Conservation (phyloP, 2,113 vertebrate genomes). For the Myocastor coypus region DNA sequence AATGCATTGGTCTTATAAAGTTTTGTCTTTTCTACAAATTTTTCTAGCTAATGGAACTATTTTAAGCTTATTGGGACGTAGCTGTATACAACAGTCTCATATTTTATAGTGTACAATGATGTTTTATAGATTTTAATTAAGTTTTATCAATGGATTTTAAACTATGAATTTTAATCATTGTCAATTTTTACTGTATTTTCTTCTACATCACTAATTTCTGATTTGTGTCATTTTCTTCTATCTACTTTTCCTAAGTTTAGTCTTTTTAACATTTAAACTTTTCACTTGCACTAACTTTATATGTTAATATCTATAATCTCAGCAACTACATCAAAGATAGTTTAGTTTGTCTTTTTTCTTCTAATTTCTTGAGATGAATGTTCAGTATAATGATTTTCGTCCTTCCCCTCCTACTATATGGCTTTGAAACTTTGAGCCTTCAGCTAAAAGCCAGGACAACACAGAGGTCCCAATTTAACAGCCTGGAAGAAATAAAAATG, state of each 20-base stretch:
- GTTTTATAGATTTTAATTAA: background rate
- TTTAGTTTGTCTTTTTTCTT: slow-evolving; percentile 33
- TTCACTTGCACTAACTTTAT: no score
- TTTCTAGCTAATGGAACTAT: slow-evolving; percentile 17
- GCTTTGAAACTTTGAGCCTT: background rate
- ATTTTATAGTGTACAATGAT: background rate
- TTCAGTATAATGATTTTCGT: slow-evolving; percentile 45
- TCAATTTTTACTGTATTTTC: background rate
- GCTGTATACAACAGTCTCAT: background rate
- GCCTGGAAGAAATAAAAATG: background rate
- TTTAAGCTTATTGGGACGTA: background rate
- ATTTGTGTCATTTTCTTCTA: slow-evolving; percentile 16
- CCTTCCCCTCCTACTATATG: background rate
- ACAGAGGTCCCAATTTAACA: background rate
- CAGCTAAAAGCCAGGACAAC: slow-evolving; percentile 11
- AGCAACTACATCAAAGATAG: no score
- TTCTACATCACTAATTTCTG: background rate
- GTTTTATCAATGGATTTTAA: slow-evolving; percentile 2
- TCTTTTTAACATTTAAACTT: no score
- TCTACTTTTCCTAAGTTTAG: background rate
- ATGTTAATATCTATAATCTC: no score
- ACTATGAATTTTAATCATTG: background rate
- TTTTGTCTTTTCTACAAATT: slow-evolving; percentile 15
- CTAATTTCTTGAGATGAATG: slow-evolving; percentile 34
- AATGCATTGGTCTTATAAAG: background rate